Evolutionary conservation across 2,113 vertebrate species (phyloP).

Genomic region (Takifugu flavidus): DNA sequence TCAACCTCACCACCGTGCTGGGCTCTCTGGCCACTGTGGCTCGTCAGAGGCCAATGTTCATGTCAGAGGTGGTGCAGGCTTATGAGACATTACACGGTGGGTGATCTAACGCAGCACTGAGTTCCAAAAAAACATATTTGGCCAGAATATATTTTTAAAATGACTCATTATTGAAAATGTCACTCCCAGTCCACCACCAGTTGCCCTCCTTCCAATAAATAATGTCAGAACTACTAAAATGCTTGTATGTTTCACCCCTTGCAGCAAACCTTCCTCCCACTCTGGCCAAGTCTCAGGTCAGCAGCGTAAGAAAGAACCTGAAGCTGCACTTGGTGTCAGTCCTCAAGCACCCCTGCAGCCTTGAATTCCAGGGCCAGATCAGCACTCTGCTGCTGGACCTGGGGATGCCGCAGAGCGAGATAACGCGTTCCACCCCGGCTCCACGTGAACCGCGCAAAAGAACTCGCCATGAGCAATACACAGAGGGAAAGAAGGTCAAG

Average conservation of each 20-base stretch:
- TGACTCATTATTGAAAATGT: too few relatives aligned
- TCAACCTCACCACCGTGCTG: slow-evolving; percentile 90
- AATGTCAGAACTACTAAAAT: not conserved
- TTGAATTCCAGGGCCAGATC: slow-evolving; percentile 91
- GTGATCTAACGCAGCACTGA: not conserved
- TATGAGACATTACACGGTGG: slow-evolving; percentile 91
- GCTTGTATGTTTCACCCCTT: not conserved
- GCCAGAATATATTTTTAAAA: too few relatives aligned
- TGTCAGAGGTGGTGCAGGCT: slow-evolving; percentile 94
- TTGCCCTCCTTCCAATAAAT: too few relatives aligned
- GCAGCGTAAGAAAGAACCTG: slow-evolving; percentile 94
- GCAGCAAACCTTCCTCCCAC: slow-evolving; percentile 91
- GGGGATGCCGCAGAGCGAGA: slow-evolving; percentile 88
- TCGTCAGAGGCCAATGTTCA: slow-evolving; percentile 93
- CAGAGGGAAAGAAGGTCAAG: slow-evolving; percentile 87
- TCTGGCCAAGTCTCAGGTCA: slow-evolving; percentile 93
- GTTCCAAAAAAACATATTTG: not conserved
- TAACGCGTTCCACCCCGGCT: slow-evolving; percentile 81
- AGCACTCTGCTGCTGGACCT: slow-evolving; percentile 90
- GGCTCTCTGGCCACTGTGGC: slow-evolving; percentile 90
- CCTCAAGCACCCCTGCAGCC: slow-evolving; percentile 85
- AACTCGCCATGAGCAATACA: slow-evolving; percentile 80
- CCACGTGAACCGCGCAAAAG: slow-evolving; percentile 82
- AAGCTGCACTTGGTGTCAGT: slow-evolving; percentile 88
- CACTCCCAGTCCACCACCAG: too few relatives aligned